Evolutionary conservation across 1,140 invertebrate genomes (phyloP).

Genomic region (silkworm (Bombyx mori)): ASM3026992v2 NC_085117.1:14832001-14832500

Average conservation of each 20-base stretch:
- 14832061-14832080: constrained; percentile 19
- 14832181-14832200: not conserved
- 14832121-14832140: constrained; percentile 20
- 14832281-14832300: no score
- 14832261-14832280: no score
- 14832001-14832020: not conserved
- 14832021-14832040: not conserved
- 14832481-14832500: no score
- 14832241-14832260: not conserved
- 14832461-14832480: no score
- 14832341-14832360: no score
- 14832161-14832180: not conserved
- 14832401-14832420: no score
- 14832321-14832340: no score
- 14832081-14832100: constrained; percentile 21
- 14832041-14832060: constrained; percentile 10
- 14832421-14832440: no score
- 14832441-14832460: no score
- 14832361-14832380: no score
- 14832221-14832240: constrained; percentile 6
- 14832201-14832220: not conserved
- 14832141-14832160: constrained; percentile 19
- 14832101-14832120: constrained; percentile 18
- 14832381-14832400: no score
- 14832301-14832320: no score